Conservation (phyloP, 2,888 invertebrate genomes). For the Melieria crassipennis region DNA sequence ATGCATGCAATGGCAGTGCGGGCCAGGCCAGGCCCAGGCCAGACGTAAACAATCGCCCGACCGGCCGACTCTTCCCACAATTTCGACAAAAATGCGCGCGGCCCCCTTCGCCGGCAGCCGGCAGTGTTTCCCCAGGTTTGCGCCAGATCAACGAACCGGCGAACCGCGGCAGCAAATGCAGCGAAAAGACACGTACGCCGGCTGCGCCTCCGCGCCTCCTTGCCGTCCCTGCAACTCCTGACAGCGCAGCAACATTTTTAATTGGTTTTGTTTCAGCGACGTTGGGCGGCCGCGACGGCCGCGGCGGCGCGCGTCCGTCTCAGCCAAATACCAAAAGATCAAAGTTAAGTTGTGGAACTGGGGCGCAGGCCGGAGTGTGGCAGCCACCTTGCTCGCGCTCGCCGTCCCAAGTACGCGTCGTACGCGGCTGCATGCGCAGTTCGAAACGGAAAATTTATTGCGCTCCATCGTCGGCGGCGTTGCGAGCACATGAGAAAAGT, state of each 20-base stretch:
- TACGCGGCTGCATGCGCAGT: too few species aligned
- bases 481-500: too few species aligned
- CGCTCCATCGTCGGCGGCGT: too few species aligned
- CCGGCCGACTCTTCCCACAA: constrained; percentile 13
- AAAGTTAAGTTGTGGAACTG: constrained; percentile 16
- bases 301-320: neutral
- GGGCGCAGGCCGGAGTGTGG: neutral
- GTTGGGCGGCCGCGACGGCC: neutral
- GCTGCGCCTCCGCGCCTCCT: constrained; percentile 44
- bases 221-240: constrained; percentile 44
- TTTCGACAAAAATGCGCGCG: constrained; percentile 16
- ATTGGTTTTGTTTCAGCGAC: constrained; percentile 58
- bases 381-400: neutral
- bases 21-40: neutral
- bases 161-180: constrained; percentile 12
- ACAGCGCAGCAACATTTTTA: constrained; percentile 60
- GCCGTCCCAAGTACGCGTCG: too few species aligned
- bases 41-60: constrained; percentile 10
- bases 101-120: neutral
- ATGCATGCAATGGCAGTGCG: constrained; percentile 32
- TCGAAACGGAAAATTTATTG: too few species aligned
- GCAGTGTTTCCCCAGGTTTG: neutral
- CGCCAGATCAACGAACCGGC: constrained; percentile 14
- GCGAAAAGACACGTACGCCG: neutral
- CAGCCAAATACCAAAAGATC: constrained; percentile 6